phyloP scores from a whole-genome alignment of 1,140 invertebrate species.

The Macrobrachium nipponense region DNA sequence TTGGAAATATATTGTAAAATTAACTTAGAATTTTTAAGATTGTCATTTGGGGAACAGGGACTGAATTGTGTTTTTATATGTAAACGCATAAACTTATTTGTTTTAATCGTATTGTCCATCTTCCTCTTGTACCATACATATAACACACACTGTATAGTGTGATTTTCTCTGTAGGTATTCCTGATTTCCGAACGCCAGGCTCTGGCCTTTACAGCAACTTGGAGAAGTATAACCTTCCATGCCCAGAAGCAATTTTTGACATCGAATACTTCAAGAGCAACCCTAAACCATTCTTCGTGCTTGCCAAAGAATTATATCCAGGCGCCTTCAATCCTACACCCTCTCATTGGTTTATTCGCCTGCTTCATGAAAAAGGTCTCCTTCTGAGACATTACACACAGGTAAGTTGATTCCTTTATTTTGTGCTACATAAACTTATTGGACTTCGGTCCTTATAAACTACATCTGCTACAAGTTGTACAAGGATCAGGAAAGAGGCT shows the following conservation, averaged over 20 bases:
- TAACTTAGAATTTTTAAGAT: no score
- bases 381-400: slow-evolving; percentile 85
- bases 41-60: not conserved
- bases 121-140: no score
- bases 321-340: slow-evolving; percentile 84
- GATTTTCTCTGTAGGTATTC: slow-evolving; percentile 90
- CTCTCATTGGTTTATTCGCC: slow-evolving; percentile 84
- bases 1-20: no score
- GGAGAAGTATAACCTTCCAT: slow-evolving; percentile 89
- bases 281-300: slow-evolving; percentile 86
- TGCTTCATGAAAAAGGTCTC: slow-evolving; percentile 84
- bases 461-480: no score
- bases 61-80: no score
- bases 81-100: no score
- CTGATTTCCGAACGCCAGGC: slow-evolving; percentile 91
- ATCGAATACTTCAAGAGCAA: slow-evolving; percentile 84
- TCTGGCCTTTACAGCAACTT: slow-evolving; percentile 94
- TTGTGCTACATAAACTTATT: no score
- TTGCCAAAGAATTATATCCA: slow-evolving; percentile 89
- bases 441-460: no score
- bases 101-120: not conserved
- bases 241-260: slow-evolving; percentile 97
- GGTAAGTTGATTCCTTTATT: not conserved
- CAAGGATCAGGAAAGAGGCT: no score
- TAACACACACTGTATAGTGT: slow-evolving; percentile 61